phyloP scores from a whole-genome alignment of 2,113 vertebrate genomes.

The Vulpes vulpes region DNA sequence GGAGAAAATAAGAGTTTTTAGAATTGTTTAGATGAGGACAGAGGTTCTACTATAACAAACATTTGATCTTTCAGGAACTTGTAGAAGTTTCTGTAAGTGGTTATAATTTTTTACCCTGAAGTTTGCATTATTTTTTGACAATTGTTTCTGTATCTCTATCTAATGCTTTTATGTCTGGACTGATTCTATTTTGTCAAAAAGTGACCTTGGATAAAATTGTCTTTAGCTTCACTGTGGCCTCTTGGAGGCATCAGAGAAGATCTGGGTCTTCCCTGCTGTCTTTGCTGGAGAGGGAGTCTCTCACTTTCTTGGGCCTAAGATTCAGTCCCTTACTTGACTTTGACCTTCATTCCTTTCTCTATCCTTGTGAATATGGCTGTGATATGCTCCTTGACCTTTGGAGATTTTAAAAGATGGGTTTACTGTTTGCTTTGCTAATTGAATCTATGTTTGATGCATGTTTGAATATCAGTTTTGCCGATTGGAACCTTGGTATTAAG shows the following conservation, averaged over 20 bases:
- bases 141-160: not conserved
- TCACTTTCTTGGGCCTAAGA: not conserved
- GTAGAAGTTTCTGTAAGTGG: constrained; percentile 20
- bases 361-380: not conserved
- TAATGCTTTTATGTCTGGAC: not conserved
- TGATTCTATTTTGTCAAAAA: not conserved
- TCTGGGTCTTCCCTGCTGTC: not conserved
- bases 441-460: not conserved
- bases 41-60: not conserved
- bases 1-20: not conserved
- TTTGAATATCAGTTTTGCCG: not conserved
- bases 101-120: not conserved
- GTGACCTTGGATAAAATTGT: not conserved
- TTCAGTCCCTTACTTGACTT: not conserved
- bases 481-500: not conserved
- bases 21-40: not conserved
- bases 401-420: not conserved
- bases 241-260: not conserved
- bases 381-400: not conserved
- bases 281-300: not conserved
- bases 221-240: not conserved
- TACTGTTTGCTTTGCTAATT: constrained; percentile 19
- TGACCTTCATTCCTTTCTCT: not conserved
- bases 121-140: not conserved
- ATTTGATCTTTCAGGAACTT: constrained; percentile 27